Base-by-base conservation (phyloP, 2,797 vertebrate species). In the Diglossa cyanea region DNA sequence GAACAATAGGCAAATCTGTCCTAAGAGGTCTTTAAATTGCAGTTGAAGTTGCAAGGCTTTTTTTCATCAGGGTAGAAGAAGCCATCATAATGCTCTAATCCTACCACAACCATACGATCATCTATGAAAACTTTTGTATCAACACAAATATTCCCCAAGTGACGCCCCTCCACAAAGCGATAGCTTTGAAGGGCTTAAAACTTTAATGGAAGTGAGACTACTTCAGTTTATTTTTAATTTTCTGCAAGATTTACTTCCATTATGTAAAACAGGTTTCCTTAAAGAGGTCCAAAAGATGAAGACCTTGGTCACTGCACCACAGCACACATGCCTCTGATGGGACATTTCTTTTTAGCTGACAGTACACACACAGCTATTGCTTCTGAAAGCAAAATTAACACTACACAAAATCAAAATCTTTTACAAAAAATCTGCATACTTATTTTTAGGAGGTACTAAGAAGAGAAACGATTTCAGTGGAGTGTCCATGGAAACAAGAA, bases 401-500 rank as follows among this genome's bases (percentile, higher is more conserved):
- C 48, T 24, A n/a, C 0, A 6, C 0, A 2, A 15, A 94, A 47
- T 35, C 76, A 87, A 75, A 60, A 4, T 6, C 12, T 25, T 33
- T 30, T 16, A 11, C 8, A 44, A 51, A 44, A 82, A 75, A 30
- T 9, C 28, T 73, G 90, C 61, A 16, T 10, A 37, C 30, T 85
- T 95, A 91, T 93, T 96, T 96, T 94, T 92, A 96, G 88, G 61
- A 61, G 42, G 7, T 71, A 55, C 68, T 77, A 94, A 90, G 72
- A 91, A 86, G 74, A 90, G 17, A 11, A 7, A 47, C 19, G 5
- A 73, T 70, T 93, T 88, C 45, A 91, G 78, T 47, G 40, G 15
- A 77, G 76, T 90, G 47, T 90, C 86, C 83, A 95, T 95, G 76
- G 95, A 90, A 96, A 95, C 94, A 44, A 79, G 57, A 86, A 76